Evolutionary conservation across 2,888 invertebrate genomes (phyloP).

Genomic region (Eupsilia transversa): DNA sequence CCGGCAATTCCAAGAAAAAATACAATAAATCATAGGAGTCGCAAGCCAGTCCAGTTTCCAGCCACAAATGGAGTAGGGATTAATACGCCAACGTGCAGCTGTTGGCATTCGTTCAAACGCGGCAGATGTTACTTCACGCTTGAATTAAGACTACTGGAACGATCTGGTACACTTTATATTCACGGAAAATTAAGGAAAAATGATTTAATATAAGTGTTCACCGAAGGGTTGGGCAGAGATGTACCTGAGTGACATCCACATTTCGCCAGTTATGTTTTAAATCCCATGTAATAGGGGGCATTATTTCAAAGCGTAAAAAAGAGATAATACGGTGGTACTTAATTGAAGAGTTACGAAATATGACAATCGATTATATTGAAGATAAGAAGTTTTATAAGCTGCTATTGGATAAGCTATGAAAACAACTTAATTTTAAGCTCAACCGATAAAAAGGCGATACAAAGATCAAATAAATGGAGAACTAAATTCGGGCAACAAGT

Average conservation of each 20-base stretch:
- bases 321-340: neutral
- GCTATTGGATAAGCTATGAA: neutral
- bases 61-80: conserved; percentile 75
- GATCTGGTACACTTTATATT: conserved; percentile 38
- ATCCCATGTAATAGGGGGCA: too few species aligned
- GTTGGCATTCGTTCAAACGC: conserved; percentile 85
- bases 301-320: too few species aligned
- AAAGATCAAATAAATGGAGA: neutral
- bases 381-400: too few species aligned
- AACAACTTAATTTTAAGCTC: neutral
- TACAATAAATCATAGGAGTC: conserved; percentile 53
- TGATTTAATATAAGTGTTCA: too few species aligned
- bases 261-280: too few species aligned
- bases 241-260: too few species aligned
- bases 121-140: conserved; percentile 62
- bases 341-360: neutral
- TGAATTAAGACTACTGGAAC: conserved; percentile 39
- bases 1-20: conserved; percentile 14
- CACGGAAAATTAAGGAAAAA: neutral
- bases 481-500: neutral
- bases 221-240: too few species aligned
- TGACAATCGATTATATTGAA: neutral
- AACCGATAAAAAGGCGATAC: too few species aligned
- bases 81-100: conserved; percentile 75
- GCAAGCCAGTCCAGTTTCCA: conserved; percentile 60